Base-by-base conservation (phyloP, 2,113 vertebrate genomes). In the Thunnus maccoyii region DNA sequence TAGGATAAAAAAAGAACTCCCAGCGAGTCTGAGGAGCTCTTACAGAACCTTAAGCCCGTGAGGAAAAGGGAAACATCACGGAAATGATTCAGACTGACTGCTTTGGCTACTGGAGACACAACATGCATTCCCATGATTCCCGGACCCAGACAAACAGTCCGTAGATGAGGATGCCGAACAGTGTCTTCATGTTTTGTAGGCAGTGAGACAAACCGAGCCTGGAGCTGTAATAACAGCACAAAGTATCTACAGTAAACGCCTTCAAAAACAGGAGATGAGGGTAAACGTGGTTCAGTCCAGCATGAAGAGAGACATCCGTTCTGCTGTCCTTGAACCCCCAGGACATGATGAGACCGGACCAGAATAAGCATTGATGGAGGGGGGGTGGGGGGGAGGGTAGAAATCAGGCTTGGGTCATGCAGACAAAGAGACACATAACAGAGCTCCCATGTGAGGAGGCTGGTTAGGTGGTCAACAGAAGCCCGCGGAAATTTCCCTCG, bases 231-330 rank as follows among this genome's bases (percentile, higher is more conserved):
- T 87, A 88, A 89, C 54, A 64, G 50, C 32, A 14, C 51, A 64
- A 48, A 27, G 69, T 12, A 3, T 89, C 72, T 88, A 70, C 58
- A 3, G 50, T 56, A 57, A 70, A 57, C 60, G 1, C 76, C 66
- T 72, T 79, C 63, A 84, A 78, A 78, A 86, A 82, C 76, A 89
- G 74, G 83, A 92, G 83, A 85, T 81, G 74, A 80, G 72, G 50
- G 27, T 67, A 75, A 78, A 80, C 41, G 2, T 52, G 67, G 76
- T 69, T 74, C 68, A 65, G 72, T 71, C 67, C 64, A 57, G 62
- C 32, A 30, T 87, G 78, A 87, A 52, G 71, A 30, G 56, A 81
- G 75, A 70, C 76, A 84, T 90, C 85, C 52, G 66, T 4, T 61
- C 66, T 47, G 3, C 47, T 71, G 72, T 74, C 79, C 65, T 50